A percentile compares a stretch with the other conserved stretches of the same genome.
Evolutionary conservation across 2,113 vertebrate species (phyloP).

Genomic region (Lutjanus erythropterus): DNA sequence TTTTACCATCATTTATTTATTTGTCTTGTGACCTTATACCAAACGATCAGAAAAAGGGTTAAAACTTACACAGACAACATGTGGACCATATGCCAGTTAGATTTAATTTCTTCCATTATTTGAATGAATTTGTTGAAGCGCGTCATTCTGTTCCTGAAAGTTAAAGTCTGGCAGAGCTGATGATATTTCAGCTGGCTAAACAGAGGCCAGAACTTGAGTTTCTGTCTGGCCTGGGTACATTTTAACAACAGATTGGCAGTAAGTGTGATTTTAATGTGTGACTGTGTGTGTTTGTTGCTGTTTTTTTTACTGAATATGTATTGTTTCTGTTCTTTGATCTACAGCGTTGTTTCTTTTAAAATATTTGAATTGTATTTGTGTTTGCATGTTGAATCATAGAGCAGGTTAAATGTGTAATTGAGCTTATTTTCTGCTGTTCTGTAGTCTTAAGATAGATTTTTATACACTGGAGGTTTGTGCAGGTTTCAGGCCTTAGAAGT

Average conservation of each 20-base stretch:
- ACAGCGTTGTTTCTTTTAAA: not conserved
- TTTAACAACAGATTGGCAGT: slow-evolving; percentile 79
- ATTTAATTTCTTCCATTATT: not conserved
- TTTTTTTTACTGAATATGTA: slow-evolving; percentile 6
- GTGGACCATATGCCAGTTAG: not conserved
- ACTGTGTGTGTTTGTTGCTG: slow-evolving; percentile 44
- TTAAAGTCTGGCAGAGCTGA: slow-evolving; percentile 30
- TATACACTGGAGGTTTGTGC: not conserved
- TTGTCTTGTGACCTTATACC: not conserved
- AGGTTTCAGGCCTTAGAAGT: not conserved
- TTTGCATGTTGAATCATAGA: slow-evolving; percentile 33
- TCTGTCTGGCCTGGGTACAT: slow-evolving; percentile 73
- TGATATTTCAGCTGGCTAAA: slow-evolving; percentile 22
- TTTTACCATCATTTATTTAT: not conserved
- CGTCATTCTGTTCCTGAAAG: slow-evolving; percentile 3
- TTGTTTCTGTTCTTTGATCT: not conserved
- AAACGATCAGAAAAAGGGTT: slow-evolving; percentile 21
- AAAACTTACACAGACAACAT: slow-evolving; percentile 44
- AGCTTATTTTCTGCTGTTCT: not conserved
- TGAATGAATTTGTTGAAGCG: not conserved
- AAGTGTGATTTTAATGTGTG: slow-evolving; percentile 77
- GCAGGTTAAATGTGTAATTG: not conserved
- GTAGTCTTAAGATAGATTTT: not conserved
- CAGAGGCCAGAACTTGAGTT: slow-evolving; percentile 38
- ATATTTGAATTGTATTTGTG: not conserved